A percentile compares a stretch with the other conserved stretches of the same genome.
phyloP scores from a whole-genome alignment of 2,888 invertebrate species.

The Euclidia mi region DNA sequence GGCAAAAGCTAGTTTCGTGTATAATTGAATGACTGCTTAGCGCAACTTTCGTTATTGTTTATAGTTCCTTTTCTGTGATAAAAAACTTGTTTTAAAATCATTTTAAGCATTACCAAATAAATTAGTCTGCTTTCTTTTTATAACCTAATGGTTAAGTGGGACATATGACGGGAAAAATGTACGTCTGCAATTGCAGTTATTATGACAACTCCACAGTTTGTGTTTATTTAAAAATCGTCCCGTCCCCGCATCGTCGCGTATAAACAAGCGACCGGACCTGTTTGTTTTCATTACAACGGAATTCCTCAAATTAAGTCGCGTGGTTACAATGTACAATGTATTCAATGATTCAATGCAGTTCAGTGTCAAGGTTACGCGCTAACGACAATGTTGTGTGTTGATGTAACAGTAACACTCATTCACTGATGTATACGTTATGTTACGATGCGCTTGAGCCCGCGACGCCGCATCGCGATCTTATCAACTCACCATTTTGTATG shows the following conservation, averaged over 20 bases:
- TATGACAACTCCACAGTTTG: neutral
- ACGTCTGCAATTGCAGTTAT: too few relatives aligned
- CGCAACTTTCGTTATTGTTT: too few relatives aligned
- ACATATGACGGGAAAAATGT: too few relatives aligned
- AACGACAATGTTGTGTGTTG: conserved; percentile 47
- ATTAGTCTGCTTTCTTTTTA: too few relatives aligned
- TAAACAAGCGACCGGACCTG: conserved; percentile 35
- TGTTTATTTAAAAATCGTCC: conserved; percentile 14
- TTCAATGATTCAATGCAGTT: conserved; percentile 17
- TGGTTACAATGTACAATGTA: conserved; percentile 45
- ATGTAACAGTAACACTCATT: conserved; percentile 36
- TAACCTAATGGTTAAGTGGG: too few relatives aligned
- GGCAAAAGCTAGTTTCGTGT: too few relatives aligned
- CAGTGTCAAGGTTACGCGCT: conserved; percentile 48
- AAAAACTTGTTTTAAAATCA: too few relatives aligned
- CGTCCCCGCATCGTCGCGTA: conserved; percentile 32
- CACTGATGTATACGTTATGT: conserved; percentile 10
- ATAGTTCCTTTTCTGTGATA: too few relatives aligned
- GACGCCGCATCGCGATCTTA: conserved; percentile 3
- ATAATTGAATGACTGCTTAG: too few relatives aligned
- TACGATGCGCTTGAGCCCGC: neutral
- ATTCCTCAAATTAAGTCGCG: conserved; percentile 60
- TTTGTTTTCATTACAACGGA: conserved; percentile 59
- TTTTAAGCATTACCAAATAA: too few relatives aligned
- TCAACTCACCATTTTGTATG: conserved; percentile 6